Conservation (phyloP, 2,888 invertebrate species). For the Pandemis cinnamomeana region DNA sequence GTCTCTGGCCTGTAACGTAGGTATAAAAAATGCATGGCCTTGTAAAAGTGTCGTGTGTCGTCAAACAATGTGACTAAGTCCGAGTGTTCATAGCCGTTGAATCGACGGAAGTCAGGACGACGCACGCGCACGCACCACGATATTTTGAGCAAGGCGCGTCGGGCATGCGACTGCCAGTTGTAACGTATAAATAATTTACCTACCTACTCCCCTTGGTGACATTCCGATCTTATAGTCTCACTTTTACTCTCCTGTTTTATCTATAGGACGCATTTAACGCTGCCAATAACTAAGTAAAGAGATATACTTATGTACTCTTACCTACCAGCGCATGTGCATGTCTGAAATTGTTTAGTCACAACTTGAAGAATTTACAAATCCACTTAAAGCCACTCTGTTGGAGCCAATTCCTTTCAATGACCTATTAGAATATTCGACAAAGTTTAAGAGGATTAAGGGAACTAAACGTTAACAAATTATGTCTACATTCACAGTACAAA, state of each 20-base stretch:
- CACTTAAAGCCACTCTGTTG: too few relatives aligned
- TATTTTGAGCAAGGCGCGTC: slow-evolving; percentile 78
- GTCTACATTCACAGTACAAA: too few relatives aligned
- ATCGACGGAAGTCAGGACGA: slow-evolving; percentile 78
- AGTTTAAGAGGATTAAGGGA: too few relatives aligned
- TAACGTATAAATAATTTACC: slow-evolving; percentile 58
- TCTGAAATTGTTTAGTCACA: too few relatives aligned
- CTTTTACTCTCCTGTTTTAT: slow-evolving; percentile 22
- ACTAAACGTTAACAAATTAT: too few relatives aligned
- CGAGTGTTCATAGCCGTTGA: slow-evolving; percentile 57
- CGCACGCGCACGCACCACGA: slow-evolving; percentile 52
- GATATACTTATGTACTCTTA: neutral
- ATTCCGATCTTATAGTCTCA: slow-evolving; percentile 31
- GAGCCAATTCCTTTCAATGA: too few relatives aligned
- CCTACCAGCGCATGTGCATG: too few relatives aligned
- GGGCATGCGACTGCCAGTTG: slow-evolving; percentile 59
- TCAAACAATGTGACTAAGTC: slow-evolving; percentile 52
- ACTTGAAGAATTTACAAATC: too few relatives aligned
- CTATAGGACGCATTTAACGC: slow-evolving; percentile 13
- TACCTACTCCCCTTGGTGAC: slow-evolving; percentile 36
- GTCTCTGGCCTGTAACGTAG: neutral
- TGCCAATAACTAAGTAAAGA: neutral
- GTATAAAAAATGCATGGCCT: slow-evolving; percentile 12
- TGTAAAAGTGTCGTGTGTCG: slow-evolving; percentile 23
- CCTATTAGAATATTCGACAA: too few relatives aligned